Percentiles rank a stretch among this genome's conserved stretches.
Evolutionary conservation across 1,140 invertebrate species (phyloP).

Genomic region (Gonioctena quinquepunctata): DNA sequence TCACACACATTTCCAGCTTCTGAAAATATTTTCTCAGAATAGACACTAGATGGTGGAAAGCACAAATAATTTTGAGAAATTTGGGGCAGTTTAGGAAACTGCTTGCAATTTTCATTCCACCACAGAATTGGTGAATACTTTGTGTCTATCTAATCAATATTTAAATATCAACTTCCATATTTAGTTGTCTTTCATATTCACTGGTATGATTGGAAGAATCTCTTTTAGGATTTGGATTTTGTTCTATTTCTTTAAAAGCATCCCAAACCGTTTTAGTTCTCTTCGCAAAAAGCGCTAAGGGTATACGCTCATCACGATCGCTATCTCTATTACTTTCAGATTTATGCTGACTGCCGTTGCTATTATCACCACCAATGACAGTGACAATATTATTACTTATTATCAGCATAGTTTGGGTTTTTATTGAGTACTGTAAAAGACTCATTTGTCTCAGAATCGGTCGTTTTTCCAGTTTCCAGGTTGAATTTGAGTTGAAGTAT

Average conservation of each 20-base stretch:
- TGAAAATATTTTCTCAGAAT: not conserved
- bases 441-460: too few species aligned
- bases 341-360: not conserved
- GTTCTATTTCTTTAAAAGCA: not conserved
- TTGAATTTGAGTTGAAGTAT: too few species aligned
- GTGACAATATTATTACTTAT: not conserved
- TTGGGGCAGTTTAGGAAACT: not conserved
- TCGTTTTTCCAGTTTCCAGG: too few species aligned
- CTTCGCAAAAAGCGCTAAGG: constrained; percentile 1
- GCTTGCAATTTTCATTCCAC: not conserved
- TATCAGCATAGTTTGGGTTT: constrained; percentile 1
- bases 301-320: not conserved
- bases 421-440: constrained; percentile 1
- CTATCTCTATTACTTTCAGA: not conserved
- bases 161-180: not conserved
- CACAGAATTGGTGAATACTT: constrained; percentile 1
- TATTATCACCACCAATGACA: not conserved
- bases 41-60: not conserved
- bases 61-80: not conserved
- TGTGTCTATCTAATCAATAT: not conserved
- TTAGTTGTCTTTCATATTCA: not conserved
- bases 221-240: not conserved
- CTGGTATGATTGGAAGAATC: not conserved
- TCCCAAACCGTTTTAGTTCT: constrained; percentile 6
- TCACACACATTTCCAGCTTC: not conserved